Evolutionary conservation across 2,888 invertebrate species (phyloP), one percentile per base, ranked within the genome.

Genomic region (Fragum whitleyi): DNA sequence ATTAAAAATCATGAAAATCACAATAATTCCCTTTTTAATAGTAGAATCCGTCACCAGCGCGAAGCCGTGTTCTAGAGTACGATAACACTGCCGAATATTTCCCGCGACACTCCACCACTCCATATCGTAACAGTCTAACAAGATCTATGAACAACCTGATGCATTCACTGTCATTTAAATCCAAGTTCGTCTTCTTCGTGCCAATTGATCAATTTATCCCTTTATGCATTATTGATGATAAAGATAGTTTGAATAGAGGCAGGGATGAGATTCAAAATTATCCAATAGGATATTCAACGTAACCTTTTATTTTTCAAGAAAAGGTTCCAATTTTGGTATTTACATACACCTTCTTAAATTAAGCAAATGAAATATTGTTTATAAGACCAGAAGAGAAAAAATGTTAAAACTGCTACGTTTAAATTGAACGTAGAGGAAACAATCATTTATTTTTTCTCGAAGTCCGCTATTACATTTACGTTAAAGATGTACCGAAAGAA

Each of bases 151-250:
- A 32, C 36, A 59, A 57, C 59, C 28, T 59, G 59, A 29, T 71
- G 71, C 57, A 39, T 57, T 21, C 26, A 71, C 59, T 51, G 68
- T 68, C 68, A 68, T 51, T 68, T 68, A 51, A 68, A 61, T 29
- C 61, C 57, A 9, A 26, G 61, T 61, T 32, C 32, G n/a, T n/a
- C n/a, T n/a, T 61, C 65, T 11, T 65, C 65, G 11, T 36, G 53
- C 23, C 23, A 74, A 79, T 79, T 61, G 53, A 71, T 79, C 70
- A 61, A 79, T 79, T 79, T 69, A 69, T 74, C 70, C 55, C 53
- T 65, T 47, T n/a, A 47, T 47, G 14, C 16, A n/a, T 47, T 47
- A 47, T 47, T 14, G 47, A 47, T 47, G n/a, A 14, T 14, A 47
- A 19, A 47, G 47, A 14, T 47, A n/a, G 32, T 36, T 36, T 36